Evolutionary conservation across 2,888 invertebrate genomes (phyloP), one percentile per base, ranked within the genome.

Genomic region (Dryobotodes eremita): DNA sequence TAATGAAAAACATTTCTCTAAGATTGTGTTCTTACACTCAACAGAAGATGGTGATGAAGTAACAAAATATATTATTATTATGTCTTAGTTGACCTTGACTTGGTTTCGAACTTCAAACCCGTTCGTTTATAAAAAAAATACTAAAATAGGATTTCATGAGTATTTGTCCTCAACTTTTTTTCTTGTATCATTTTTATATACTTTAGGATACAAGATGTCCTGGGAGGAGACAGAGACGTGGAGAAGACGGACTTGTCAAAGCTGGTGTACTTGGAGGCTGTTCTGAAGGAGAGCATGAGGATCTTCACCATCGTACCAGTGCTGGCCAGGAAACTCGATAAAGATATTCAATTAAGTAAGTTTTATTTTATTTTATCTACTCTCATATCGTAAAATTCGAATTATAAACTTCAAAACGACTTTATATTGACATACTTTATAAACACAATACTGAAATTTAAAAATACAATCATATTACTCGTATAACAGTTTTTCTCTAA

Each of bases 231-330:
- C 71, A 84, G 94, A 5, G 93, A 94, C 13, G 90, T 93, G 0
- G 93, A 93, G 20, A 96, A 95, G 82, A 90, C 91, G 0, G 95
- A 96, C 71, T 79, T 95, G 4, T 92, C 93, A 0, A 90, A 91
- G 62, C 70, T 96, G 79, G 90, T 94, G 7, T 96, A 94, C 73
- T 75, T 94, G 50, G 95, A 96, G 55, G 95, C 95, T 0, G 94
- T 95, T 7, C 84, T 96, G 23, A 95, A 95, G 71, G 95, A 96
- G 78, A 92, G 93, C 59, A 92, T 95, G 92, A 88, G 96, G 46
- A 75, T 95, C 5, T 93, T 93, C 82, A 92, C 94, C 17, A 93
- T 95, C 3, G 94, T 91, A 3, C 95, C 95, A 0, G 91, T 95
- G 0, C 89, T 94, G 1, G 93, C 92, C 0, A 89, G 95, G 53